Evolutionary conservation across 2,888 invertebrate species (phyloP).

Genomic region (Urechis unicinctus): DNA sequence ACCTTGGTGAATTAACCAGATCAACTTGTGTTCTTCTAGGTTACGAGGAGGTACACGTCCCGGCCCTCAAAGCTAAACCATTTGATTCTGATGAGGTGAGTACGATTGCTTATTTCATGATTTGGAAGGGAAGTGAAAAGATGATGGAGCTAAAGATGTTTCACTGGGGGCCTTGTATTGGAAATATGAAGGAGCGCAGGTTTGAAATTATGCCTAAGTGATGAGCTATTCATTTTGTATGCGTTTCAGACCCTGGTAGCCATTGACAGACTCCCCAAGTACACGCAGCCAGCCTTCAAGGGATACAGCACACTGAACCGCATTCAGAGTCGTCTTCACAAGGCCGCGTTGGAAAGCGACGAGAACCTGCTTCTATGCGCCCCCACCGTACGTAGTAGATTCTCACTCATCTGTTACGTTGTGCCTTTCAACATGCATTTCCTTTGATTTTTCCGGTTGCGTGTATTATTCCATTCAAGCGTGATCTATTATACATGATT

Average conservation of each 20-base stretch:
- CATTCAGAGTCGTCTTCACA: conserved; percentile 85
- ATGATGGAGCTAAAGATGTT: conserved; percentile 75
- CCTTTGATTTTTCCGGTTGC: no score
- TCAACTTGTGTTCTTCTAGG: no score
- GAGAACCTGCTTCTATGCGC: conserved; percentile 96
- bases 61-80: conserved; percentile 91
- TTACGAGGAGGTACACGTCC: conserved; percentile 99
- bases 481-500: no score
- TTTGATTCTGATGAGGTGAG: conserved; percentile 74
- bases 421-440: no score
- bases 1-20: no score
- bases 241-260: conserved; percentile 62
- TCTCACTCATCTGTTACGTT: no score
- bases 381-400: conserved; percentile 68
- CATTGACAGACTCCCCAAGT: conserved; percentile 87
- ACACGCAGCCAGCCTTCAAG: conserved; percentile 95
- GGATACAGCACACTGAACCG: conserved; percentile 92
- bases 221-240: conserved; percentile 80
- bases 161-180: conserved; percentile 54
- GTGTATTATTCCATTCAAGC: no score
- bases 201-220: conserved; percentile 51
- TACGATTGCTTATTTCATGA: background rate
- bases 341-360: conserved; percentile 83
- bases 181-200: no score
- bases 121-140: background rate